A percentile compares a stretch with the other conserved stretches of the same genome.
Conservation (phyloP, 1,140 invertebrate species). For the Micrasema longulum region DNA sequence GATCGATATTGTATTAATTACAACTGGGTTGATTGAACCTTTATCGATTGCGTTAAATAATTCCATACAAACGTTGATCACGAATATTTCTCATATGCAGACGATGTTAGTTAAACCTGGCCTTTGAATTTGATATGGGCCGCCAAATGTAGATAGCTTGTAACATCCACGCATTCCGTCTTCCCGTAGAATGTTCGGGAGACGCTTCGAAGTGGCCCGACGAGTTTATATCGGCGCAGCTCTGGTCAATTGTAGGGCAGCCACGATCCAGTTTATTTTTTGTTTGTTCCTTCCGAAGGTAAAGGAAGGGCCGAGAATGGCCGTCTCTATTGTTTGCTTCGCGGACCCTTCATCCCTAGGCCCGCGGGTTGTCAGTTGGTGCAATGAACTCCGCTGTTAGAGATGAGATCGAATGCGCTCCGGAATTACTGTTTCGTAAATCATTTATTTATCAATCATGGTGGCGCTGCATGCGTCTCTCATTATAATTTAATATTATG, state of each 20-base stretch:
- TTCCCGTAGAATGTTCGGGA: slow-evolving; percentile 15
- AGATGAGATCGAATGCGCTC: slow-evolving; percentile 15
- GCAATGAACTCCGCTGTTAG: slow-evolving; percentile 22
- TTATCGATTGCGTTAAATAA: no score
- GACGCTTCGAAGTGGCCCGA: slow-evolving; percentile 29
- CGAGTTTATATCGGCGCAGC: slow-evolving; percentile 41
- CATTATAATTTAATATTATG: background rate
- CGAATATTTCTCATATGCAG: no score
- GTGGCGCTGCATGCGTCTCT: background rate
- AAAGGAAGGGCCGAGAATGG: slow-evolving; percentile 22
- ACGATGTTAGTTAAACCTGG: background rate
- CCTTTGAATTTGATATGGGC: slow-evolving; percentile 18
- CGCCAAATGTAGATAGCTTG: background rate
- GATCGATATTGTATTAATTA: no score
- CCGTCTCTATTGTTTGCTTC: slow-evolving; percentile 45
- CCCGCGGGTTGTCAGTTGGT: background rate
- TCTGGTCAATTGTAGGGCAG: slow-evolving; percentile 44
- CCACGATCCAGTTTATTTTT: slow-evolving; percentile 46
- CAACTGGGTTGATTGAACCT: no score
- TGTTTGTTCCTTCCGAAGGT: slow-evolving; percentile 37
- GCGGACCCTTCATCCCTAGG: slow-evolving; percentile 26
- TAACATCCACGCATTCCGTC: background rate
- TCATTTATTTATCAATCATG: slow-evolving; percentile 22
- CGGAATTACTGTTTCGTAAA: slow-evolving; percentile 15
- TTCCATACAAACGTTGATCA: no score